Conservation (phyloP, 30 jellyfish, hydroid and myxozoan genomes). For the Pelagia noctiluca region DNA sequence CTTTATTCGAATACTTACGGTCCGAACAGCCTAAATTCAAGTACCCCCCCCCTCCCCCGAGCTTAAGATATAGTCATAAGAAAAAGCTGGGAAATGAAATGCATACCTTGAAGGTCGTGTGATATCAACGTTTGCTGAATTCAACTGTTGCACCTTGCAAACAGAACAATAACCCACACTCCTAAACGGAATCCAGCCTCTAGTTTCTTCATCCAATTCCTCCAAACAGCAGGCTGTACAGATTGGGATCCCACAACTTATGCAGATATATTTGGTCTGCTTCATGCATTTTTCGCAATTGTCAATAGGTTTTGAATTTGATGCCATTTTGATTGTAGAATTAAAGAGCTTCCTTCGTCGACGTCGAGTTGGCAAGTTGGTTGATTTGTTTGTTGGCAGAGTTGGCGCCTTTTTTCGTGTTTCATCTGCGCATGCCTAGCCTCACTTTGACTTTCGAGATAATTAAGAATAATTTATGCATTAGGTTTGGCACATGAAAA, state of each 20-base stretch:
- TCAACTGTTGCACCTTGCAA: conserved; percentile 53
- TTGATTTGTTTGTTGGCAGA: background rate
- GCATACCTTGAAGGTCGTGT: conserved; percentile 58
- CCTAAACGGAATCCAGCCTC: conserved; percentile 54
- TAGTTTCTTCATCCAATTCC: conserved; percentile 58
- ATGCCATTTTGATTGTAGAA: conserved; percentile 41
- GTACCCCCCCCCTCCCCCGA: too few species aligned
- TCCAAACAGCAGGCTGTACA: conserved; percentile 64
- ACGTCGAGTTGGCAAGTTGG: conserved; percentile 11
- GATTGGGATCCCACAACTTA: conserved; percentile 55
- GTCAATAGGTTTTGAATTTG: conserved; percentile 45
- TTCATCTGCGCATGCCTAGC: conserved; percentile 63
- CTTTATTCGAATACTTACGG: too few species aligned
- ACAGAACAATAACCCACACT: conserved; percentile 65
- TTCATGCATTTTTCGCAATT: conserved; percentile 53
- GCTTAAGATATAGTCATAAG: background rate
- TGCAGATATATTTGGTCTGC: conserved; percentile 56
- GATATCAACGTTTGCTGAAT: conserved; percentile 35
- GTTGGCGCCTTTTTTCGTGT: conserved; percentile 59
- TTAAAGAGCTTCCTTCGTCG: background rate
- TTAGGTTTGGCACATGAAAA: too few species aligned
- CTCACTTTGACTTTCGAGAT: conserved; percentile 60
- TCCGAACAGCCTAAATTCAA: too few species aligned
- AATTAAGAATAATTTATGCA: too few species aligned
- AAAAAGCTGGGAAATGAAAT: conserved; percentile 34